Percentiles rank a stretch among this genome's conserved stretches.
phyloP scores from a whole-genome alignment of 2,888 invertebrate genomes.

The Polydrusus cervinus region DNA sequence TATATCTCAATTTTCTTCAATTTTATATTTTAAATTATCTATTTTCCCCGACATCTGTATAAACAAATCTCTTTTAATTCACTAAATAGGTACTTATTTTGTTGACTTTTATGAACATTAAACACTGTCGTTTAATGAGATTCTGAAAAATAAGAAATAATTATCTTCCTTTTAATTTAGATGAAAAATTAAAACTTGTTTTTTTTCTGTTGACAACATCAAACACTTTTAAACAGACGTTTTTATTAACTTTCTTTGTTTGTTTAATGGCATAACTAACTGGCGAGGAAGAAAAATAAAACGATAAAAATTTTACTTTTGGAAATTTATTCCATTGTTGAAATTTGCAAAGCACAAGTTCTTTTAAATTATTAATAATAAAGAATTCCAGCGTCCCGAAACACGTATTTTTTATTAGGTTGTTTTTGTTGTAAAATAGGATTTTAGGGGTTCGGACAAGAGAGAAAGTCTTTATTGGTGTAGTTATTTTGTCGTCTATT shows the following conservation, averaged over 20 bases:
- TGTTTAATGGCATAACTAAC: not conserved
- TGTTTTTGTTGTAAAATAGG: no score
- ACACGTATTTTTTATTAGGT: no score
- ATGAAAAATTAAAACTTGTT: conserved; percentile 3
- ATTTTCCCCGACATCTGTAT: no score
- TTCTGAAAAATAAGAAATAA: not conserved
- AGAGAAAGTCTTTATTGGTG: no score
- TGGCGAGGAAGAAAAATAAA: not conserved
- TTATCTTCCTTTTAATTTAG: not conserved
- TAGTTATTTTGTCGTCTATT: no score
- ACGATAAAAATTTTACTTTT: not conserved
- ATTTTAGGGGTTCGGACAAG: no score
- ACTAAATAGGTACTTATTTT: not conserved
- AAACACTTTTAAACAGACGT: not conserved
- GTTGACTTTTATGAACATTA: not conserved
- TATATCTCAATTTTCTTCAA: no score
- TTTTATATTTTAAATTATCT: no score
- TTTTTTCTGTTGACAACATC: not conserved
- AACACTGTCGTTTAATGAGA: no score
- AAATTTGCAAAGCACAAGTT: not conserved
- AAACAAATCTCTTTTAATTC: no score
- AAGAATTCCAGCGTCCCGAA: no score
- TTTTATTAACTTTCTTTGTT: not conserved
- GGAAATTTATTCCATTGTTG: not conserved
- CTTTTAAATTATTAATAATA: no score